These are phyloP conservation scores for Zoanthus gigantus DNA, from an alignment of 92 coral and sea anemone species.

Conservation along the genomic window DNA sequence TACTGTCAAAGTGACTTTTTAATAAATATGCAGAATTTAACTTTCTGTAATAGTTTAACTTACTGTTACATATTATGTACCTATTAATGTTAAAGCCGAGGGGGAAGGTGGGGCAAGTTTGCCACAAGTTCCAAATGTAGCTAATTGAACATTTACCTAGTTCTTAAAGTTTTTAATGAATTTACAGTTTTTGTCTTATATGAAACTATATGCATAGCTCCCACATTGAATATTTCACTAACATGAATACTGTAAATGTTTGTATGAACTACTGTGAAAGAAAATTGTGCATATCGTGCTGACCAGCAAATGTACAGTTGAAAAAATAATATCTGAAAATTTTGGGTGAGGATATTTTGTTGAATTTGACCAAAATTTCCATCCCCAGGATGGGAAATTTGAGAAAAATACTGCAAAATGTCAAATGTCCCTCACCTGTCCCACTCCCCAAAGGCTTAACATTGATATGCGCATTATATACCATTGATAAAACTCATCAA, in stretches of 20 bases:
- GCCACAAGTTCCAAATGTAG: background rate
- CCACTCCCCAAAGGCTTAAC: background rate
- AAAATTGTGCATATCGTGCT: background rate
- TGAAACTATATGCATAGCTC: background rate
- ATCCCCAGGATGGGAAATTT: background rate
- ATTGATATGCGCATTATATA: background rate
- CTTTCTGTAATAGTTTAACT: background rate
- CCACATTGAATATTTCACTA: background rate
- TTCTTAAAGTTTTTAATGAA: background rate
- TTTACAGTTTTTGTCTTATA: constrained; percentile 28
- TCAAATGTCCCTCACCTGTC: background rate
- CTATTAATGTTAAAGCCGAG: background rate
- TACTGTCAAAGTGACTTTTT: constrained; percentile 5
- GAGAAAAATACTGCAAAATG: background rate
- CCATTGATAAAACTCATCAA: background rate
- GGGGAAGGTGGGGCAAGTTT: background rate
- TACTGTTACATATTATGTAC: background rate
- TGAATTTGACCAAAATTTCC: background rate
- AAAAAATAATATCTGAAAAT: background rate
- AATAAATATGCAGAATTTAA: background rate
- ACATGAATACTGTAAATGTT: background rate
- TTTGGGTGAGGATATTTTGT: background rate
- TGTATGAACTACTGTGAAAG: background rate
- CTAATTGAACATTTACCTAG: background rate
- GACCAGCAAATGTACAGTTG: constrained; percentile 2